Percentiles rank a stretch among this genome's conserved stretches.
Evolutionary conservation across 2,113 vertebrate species (phyloP).

Genomic region (Scytalopus superciliaris): DNA sequence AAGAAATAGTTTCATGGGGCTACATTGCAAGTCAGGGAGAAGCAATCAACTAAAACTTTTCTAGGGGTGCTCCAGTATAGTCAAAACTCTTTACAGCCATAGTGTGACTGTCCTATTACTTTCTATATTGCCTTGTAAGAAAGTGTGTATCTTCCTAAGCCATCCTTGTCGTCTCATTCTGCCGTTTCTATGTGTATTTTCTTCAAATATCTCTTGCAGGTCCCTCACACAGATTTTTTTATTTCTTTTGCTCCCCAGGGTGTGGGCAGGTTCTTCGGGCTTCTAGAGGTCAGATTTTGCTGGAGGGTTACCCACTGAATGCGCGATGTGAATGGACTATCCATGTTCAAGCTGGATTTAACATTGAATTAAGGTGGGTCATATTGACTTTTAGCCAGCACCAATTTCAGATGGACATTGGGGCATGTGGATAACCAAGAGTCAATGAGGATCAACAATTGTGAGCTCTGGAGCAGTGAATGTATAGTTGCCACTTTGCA

Average conservation of each 20-base stretch:
- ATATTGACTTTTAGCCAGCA: not conserved
- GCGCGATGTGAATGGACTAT: constrained; percentile 95
- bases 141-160: not conserved
- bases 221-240: not conserved
- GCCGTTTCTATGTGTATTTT: not conserved
- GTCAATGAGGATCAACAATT: not conserved
- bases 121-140: not conserved
- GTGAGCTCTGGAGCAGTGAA: not conserved
- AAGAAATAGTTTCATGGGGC: not conserved
- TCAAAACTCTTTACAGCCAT: not conserved
- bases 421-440: not conserved
- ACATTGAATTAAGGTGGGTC: constrained; percentile 88
- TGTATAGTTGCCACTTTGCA: not conserved
- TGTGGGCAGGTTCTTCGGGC: constrained; percentile 89
- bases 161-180: not conserved
- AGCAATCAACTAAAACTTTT: not conserved
- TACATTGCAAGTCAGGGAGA: not conserved
- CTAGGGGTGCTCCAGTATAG: not conserved
- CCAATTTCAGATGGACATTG: not conserved
- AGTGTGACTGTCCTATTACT: not conserved
- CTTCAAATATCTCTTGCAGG: not conserved
- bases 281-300: constrained; percentile 87
- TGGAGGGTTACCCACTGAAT: constrained; percentile 95
- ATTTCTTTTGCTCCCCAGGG: constrained; percentile 71
- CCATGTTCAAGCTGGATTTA: constrained; percentile 85